Percentiles rank a stretch among this genome's conserved stretches.
Evolutionary conservation across 92 coral and sea anemone species (phyloP).

Genomic region (Epizoanthus rinbou): DNA sequence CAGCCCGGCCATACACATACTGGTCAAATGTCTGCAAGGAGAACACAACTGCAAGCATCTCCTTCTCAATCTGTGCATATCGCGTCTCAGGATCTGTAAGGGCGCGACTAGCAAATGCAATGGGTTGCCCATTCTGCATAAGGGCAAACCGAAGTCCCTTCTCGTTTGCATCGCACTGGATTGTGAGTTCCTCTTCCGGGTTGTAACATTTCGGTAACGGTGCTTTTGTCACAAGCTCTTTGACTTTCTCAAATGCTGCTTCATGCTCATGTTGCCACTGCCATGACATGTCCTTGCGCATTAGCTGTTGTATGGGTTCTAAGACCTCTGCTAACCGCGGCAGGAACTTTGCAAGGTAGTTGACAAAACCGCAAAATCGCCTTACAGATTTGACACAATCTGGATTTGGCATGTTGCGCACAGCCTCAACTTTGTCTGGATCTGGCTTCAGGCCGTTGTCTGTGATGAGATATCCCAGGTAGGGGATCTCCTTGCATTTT

Average conservation of each 20-base stretch:
- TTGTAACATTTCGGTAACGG: constrained; percentile 50
- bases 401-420: constrained; percentile 44
- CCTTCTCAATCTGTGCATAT: constrained; percentile 57
- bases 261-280: constrained; percentile 45
- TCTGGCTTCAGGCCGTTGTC: constrained; percentile 49
- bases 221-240: constrained; percentile 46
- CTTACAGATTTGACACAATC: constrained; percentile 52
- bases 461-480: constrained; percentile 56
- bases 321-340: constrained; percentile 43
- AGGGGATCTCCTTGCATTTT: constrained; percentile 44
- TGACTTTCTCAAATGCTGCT: constrained; percentile 49
- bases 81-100: constrained; percentile 49
- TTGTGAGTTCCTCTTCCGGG: constrained; percentile 52
- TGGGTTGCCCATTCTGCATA: constrained; percentile 55
- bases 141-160: constrained; percentile 56
- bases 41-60: constrained; percentile 59
- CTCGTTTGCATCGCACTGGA: constrained; percentile 66
- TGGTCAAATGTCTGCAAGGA: constrained; percentile 54
- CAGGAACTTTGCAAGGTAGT: constrained; percentile 58
- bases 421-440: constrained; percentile 36
- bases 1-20: constrained; percentile 50
- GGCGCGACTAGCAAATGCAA: constrained; percentile 55
- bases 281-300: constrained; percentile 42
- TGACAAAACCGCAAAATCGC: constrained; percentile 61
- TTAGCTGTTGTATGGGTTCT: constrained; percentile 53